A percentile compares a stretch with the other conserved stretches of the same genome.
Evolutionary conservation across 2,888 invertebrate genomes (phyloP).

Genomic region (Cinara cedri): DNA sequence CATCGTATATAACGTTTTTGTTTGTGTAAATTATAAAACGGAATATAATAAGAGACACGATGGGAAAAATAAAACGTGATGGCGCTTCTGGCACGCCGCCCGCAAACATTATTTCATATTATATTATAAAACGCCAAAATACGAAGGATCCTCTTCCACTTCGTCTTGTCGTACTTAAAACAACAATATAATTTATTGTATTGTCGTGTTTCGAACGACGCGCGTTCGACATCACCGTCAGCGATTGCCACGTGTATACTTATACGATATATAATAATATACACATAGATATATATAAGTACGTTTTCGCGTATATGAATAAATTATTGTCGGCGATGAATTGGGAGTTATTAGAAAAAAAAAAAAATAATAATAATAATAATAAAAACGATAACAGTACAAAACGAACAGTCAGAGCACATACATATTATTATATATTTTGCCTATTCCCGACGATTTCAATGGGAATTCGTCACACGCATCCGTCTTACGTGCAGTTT

Average conservation of each 20-base stretch:
- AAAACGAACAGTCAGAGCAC: background rate
- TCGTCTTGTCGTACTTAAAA: conserved; percentile 16
- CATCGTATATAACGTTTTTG: conserved; percentile 8
- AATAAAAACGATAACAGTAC: background rate
- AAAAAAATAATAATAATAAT: background rate
- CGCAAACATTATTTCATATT: background rate
- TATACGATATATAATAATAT: too few species aligned
- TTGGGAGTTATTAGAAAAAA: conserved; percentile 20
- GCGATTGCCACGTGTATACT: too few species aligned
- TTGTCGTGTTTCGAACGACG: conserved; percentile 1
- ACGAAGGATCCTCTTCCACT: conserved; percentile 25
- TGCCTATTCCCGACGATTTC: conserved; percentile 14
- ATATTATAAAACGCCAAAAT: background rate
- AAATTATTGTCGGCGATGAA: conserved; percentile 7
- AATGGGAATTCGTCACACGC: conserved; percentile 45
- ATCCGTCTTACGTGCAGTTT: conserved; percentile 1
- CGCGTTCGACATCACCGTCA: background rate
- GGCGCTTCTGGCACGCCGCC: conserved; percentile 36
- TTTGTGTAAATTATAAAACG: background rate
- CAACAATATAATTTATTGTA: conserved; percentile 32
- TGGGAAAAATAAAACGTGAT: conserved; percentile 53
- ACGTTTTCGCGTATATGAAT: conserved; percentile 17
- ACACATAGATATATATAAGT: too few species aligned
- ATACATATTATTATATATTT: background rate
- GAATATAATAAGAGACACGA: background rate